These are phyloP conservation scores for Agrochola circellaris DNA, from an alignment of 2,888 invertebrate species.

Conservation along the genomic window DNA sequence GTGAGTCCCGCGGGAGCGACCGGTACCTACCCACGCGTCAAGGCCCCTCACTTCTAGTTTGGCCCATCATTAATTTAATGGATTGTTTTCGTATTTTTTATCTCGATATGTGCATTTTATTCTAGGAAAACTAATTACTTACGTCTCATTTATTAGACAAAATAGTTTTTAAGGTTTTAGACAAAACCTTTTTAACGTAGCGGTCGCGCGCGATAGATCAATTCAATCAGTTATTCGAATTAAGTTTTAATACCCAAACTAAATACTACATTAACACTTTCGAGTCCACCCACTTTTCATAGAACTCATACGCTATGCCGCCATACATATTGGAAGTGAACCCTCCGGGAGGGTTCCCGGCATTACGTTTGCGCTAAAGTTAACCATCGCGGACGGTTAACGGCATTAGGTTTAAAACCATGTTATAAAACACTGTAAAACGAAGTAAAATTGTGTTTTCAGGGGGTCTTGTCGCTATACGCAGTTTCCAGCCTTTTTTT, in stretches of 20 bases:
- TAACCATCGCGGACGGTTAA: no score
- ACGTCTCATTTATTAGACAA: neutral
- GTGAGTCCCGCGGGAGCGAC: slow-evolving; percentile 74
- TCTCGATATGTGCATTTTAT: slow-evolving; percentile 37
- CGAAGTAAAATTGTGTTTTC: no score
- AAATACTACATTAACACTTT: neutral
- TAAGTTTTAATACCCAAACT: neutral
- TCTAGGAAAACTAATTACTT: slow-evolving; percentile 2
- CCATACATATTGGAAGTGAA: no score
- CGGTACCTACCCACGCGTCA: slow-evolving; percentile 65
- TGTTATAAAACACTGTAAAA: no score
- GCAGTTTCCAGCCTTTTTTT: no score
- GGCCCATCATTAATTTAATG: slow-evolving; percentile 79
- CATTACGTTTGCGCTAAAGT: no score
- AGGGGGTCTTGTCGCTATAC: no score
- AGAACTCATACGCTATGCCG: no score
- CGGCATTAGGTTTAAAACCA: no score
- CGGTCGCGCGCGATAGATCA: neutral
- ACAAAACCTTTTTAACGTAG: neutral
- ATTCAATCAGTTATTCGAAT: no score
- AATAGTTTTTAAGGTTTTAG: neutral
- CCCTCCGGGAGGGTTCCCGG: no score
- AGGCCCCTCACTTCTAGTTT: slow-evolving; percentile 64
- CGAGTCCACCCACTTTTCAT: no score
- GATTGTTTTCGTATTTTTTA: slow-evolving; percentile 68